Evolutionary conservation across 1,140 invertebrate genomes (phyloP).

Genomic region (Bombus sibiricus): DNA sequence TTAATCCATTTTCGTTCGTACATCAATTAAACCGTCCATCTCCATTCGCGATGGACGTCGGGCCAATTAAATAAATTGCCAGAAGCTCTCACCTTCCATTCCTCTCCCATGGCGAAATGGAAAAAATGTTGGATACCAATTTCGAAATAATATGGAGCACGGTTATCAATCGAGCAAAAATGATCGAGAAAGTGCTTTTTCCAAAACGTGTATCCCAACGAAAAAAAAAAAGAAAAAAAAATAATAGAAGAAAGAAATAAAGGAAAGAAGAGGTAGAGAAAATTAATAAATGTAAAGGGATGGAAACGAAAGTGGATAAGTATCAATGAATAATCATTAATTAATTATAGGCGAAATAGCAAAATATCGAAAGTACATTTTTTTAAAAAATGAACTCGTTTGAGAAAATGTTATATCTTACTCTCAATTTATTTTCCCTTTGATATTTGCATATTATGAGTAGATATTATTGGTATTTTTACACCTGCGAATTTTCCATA

Average conservation of each 20-base stretch:
- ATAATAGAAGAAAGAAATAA: not conserved
- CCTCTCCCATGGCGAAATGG: constrained; percentile 26
- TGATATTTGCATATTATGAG: no score
- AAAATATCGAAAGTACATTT: no score
- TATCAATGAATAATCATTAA: not conserved
- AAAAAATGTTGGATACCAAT: constrained; percentile 33
- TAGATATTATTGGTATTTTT: no score
- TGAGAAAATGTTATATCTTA: no score
- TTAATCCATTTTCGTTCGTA: constrained; percentile 46
- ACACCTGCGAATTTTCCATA: no score
- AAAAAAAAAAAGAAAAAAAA: no score
- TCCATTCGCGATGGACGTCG: constrained; percentile 16
- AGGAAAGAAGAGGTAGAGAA: not conserved
- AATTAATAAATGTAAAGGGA: not conserved
- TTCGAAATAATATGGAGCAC: constrained; percentile 18
- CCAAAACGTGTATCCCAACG: not conserved
- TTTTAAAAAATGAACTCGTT: no score
- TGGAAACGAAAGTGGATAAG: not conserved
- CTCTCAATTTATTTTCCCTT: no score
- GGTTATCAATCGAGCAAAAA: not conserved
- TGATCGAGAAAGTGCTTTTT: constrained; percentile 18
- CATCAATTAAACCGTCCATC: constrained; percentile 35
- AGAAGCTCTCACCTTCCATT: not conserved
- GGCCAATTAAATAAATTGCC: constrained; percentile 49
- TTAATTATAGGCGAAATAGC: no score